Conservation (phyloP, 2,888 invertebrate species). For the Acleris laterana region DNA sequence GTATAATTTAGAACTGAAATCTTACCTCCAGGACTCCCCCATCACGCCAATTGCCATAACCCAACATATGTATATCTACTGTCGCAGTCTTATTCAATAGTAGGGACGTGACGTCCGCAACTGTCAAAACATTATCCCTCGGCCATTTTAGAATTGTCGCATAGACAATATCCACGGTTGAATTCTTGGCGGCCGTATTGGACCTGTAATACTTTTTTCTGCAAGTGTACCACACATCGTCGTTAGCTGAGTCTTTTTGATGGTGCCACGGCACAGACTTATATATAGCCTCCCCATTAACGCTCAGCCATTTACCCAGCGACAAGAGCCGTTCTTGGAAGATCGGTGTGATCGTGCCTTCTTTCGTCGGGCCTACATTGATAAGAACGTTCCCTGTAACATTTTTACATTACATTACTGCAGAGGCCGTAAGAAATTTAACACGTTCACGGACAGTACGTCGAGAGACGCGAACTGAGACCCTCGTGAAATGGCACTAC, state of each 20-base stretch:
- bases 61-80: slow-evolving; percentile 73
- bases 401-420: no score
- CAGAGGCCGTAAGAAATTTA: no score
- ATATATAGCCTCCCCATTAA: slow-evolving; percentile 95
- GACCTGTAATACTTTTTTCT: slow-evolving; percentile 20
- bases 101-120: slow-evolving; percentile 70
- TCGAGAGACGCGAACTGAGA: no score
- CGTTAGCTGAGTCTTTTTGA: slow-evolving; percentile 91
- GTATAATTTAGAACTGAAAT: background rate
- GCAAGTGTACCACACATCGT: slow-evolving; percentile 87
- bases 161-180: slow-evolving; percentile 70
- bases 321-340: slow-evolving; percentile 92
- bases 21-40: slow-evolving; percentile 49
- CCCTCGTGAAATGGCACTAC: no score
- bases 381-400: slow-evolving; percentile 88
- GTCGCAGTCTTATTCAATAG: slow-evolving; percentile 46
- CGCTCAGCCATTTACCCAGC: slow-evolving; percentile 91
- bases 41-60: slow-evolving; percentile 53
- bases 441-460: no score
- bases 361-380: slow-evolving; percentile 95
- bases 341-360: slow-evolving; percentile 93
- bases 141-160: slow-evolving; percentile 88
- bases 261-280: slow-evolving; percentile 89
- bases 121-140: slow-evolving; percentile 66
- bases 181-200: slow-evolving; percentile 15